Base-by-base conservation (phyloP, 2,113 vertebrate genomes). In the Blennius ocellaris region DNA sequence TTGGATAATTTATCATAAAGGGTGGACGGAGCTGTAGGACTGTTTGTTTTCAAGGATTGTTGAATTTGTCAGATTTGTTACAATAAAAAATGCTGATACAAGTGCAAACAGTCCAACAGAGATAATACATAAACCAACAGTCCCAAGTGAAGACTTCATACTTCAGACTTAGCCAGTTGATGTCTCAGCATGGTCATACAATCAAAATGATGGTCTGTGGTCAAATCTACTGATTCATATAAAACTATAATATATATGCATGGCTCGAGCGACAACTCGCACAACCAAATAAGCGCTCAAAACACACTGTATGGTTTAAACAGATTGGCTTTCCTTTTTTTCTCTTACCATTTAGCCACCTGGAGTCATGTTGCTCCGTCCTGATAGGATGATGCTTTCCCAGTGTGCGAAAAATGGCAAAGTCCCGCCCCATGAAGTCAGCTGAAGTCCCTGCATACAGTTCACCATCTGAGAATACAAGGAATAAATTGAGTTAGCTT, bases 361-460 rank as follows among this genome's bases (percentile, higher is more conserved):
- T 92, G 51, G 98, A 99, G 76, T 99, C 98, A 3, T 99, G 98
- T 85, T 99, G 98, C 87, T 99, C 98, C 0, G 98, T 99, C 83
- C 98, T 94, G 92, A 99, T 98, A 72, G 98, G 97, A 76, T 99
- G 98, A 85, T 99, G 97, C 70, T 95, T 95, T 49, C 98, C 98
- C 48, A 99, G 93, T 40, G 98, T 99, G 66, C 98, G 95, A 92
- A 99, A 99, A 87, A 99, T 98, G 66, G 98, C 98, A 89, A 98
- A 99, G 82, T 99, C 98, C 80, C 98, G 92, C 66, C 98, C 97
- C 98, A 99, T 99, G 89, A 99, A 99, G 90, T 99, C 98, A 50
- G 98, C 98, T 2, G 98, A 97, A 5, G 98, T 99, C 66, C 98
- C 97, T 9, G 98, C 96, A 75, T 99, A 99, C 72, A 99, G 83